Percentiles rank a stretch among this genome's conserved stretches.
Conservation (phyloP, 1,140 invertebrate genomes). For the Macrocentrus cingulum region DNA sequence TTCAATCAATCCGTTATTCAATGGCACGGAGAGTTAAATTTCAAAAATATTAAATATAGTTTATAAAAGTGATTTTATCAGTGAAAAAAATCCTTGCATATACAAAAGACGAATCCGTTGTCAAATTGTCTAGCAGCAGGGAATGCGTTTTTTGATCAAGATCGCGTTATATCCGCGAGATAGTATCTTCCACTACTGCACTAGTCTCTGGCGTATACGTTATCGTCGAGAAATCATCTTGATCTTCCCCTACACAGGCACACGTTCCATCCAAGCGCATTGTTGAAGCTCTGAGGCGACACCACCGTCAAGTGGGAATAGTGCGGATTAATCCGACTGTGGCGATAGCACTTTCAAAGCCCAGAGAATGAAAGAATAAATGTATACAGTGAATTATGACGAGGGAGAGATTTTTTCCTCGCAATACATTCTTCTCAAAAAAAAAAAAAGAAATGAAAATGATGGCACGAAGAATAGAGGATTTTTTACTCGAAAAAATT, state of each 20-base stretch:
- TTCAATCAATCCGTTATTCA: too few relatives aligned
- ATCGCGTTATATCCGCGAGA: constrained; percentile 31
- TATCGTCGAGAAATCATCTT: constrained; percentile 24
- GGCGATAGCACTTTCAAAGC: constrained; percentile 11
- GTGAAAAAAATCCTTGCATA: too few relatives aligned
- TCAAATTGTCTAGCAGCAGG: constrained; percentile 47
- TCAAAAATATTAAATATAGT: too few relatives aligned
- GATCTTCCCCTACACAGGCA: not conserved
- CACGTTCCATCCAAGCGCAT: constrained; percentile 8
- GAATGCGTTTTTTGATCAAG: constrained; percentile 45
- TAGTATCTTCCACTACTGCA: constrained; percentile 1
- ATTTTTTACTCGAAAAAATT: not conserved
- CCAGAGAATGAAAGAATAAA: not conserved
- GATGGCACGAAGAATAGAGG: not conserved
- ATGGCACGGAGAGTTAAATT: too few relatives aligned
- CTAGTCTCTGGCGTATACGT: constrained; percentile 7
- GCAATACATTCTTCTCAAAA: not conserved
- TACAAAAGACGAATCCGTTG: too few relatives aligned
- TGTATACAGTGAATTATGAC: constrained; percentile 7
- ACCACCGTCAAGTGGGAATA: not conserved
- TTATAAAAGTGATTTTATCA: too few relatives aligned
- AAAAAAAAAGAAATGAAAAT: not conserved
- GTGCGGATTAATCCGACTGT: constrained; percentile 13
- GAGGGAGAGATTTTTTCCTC: not conserved
- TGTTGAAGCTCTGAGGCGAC: constrained; percentile 1